Evolutionary conservation across 2,797 vertebrate species (phyloP), one percentile per base, ranked within the genome.

Genomic region (Sternarchorhynchus goeldii): DNA sequence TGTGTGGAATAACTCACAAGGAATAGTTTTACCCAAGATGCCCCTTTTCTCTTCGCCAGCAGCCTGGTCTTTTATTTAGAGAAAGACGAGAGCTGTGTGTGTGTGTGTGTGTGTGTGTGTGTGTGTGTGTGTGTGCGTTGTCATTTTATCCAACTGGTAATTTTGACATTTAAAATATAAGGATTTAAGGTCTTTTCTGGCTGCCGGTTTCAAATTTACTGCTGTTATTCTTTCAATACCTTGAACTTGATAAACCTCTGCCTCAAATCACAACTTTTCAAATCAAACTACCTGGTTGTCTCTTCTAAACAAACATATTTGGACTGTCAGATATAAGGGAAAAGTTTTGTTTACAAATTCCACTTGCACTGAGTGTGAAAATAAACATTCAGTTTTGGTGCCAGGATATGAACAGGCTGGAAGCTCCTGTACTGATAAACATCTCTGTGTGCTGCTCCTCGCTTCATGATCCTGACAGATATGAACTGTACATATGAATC

Each of bases 321-420:
- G 64, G 62, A 62, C 74, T 79, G 39, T 55, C 71, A 68, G n/a
- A 74, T 79, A 74, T 74, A 39, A 25, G 77, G 63, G 59, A 66
- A 18, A 25, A 21, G 60, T 12, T 66, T 73, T 73, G 34, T 66
- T 78, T 62, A 34, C 77, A 73, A 50, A 73, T n/a, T 57, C 53
- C 59, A 14, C 55, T 57, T 78, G 67, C 45, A 20, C 55, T 67
- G 53, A 74, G 58, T 58, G 55, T 77, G 58, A 71, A 55, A 56
- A 60, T 50, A 58, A 34, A 55, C 20, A 21, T 64, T 71, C 17
- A 58, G 73, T 79, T 79, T 67, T 67, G 18, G 34, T 41, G 69
- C 50, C 73, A 64, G 29, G 25, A 53, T 21, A 29, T 64, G 39
- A 65, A 64, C 29, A 45, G 53, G n/a, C 32, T 58, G 55, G 58